Percentiles rank a stretch among this genome's conserved stretches.
Evolutionary conservation across 1,140 invertebrate genomes (phyloP).

Genomic region (Lepidurus apus): DNA sequence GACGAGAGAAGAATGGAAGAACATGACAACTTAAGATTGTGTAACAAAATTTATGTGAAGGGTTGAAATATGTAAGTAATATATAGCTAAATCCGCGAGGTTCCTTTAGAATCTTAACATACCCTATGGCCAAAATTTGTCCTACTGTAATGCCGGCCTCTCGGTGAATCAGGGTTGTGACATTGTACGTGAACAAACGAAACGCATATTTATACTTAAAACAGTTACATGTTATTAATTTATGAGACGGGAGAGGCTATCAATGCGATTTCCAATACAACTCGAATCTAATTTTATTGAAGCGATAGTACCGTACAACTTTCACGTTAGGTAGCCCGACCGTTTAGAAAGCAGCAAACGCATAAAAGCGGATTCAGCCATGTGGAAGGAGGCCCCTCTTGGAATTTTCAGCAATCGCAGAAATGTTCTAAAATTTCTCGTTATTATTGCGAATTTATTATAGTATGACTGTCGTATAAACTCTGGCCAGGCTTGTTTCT

Average conservation of each 20-base stretch:
- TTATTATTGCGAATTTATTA: too few species aligned
- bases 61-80: neutral
- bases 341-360: too few species aligned
- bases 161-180: slow-evolving; percentile 14
- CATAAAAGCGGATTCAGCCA: too few species aligned
- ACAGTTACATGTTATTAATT: neutral
- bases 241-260: neutral
- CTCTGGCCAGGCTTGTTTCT: too few species aligned
- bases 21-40: neutral
- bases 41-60: neutral
- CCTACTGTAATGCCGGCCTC: slow-evolving; percentile 16
- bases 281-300: neutral
- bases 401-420: too few species aligned
- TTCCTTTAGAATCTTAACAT: neutral
- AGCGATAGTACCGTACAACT: too few species aligned
- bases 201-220: neutral
- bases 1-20: neutral
- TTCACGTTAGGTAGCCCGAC: too few species aligned
- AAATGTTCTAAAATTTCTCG: too few species aligned
- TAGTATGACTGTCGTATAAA: too few species aligned
- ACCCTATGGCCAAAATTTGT: neutral
- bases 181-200: neutral
- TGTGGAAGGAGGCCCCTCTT: too few species aligned
- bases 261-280: slow-evolving; percentile 9
- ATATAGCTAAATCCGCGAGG: neutral